Base-by-base conservation (phyloP, 2,797 vertebrate genomes). In the Sciaenops ocellatus region DNA sequence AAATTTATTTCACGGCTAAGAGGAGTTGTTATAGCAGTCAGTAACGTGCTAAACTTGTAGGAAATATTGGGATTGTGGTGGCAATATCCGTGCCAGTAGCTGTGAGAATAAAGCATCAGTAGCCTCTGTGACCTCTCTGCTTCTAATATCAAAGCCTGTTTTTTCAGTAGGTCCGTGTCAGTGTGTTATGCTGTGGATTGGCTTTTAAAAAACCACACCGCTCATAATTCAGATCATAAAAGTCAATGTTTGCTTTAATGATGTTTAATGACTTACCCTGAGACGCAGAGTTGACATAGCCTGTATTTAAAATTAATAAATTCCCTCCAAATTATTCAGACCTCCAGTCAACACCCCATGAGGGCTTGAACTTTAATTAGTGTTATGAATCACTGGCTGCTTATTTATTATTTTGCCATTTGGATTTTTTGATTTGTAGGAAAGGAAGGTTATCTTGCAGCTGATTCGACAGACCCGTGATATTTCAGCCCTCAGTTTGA, bases 311-410 rank as follows among this genome's bases (percentile, higher is more conserved):
- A 72, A 48, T 71, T 0, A 34, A 64, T 64, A 16, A 3, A 4
- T 57, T 72, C 48, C 51, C 34, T 68, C 50, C 4, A 28, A 26
- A 64, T 78, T 70, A 70, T 78, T 74, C 75, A 69, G 54, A 50
- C 52, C 26, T 63, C 7, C 1, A 57, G 63, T 57, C 24, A 57
- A 77, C 56, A 34, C 30, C 34, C 8, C 30, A 10, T 7, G 30
- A 51, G 44, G 28, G 38, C 18, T 9, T 24, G 4, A 57, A 20
- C 28, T 71, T 24, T 48, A 63, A 64, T 64, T 28, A 20, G 5
- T 41, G 42, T 56, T 66, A 55, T n/a, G 46, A 69, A 73, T 74
- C 48, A 62, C 16, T 44, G 11, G 26, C 11, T 67, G 38, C 38
- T 22, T 59, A 15, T 24, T 44, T 2, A 71, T 12, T 51, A 60